Evolutionary conservation across 1,140 invertebrate genomes (phyloP).

Genomic region (Himalopsyche phryganea): DNA sequence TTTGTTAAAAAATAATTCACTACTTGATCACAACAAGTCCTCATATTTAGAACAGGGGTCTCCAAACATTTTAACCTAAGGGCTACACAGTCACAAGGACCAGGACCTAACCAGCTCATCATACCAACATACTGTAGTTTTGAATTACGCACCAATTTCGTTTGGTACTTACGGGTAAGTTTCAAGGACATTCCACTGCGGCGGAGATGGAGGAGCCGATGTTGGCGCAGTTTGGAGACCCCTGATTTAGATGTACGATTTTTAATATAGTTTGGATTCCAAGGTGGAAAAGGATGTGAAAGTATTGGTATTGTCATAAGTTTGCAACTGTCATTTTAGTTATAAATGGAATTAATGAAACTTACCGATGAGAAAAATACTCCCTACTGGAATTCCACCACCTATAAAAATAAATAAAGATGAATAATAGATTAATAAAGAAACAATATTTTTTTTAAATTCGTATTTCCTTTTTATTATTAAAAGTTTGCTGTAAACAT

Average conservation of each 20-base stretch:
- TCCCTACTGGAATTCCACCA: constrained; percentile 56
- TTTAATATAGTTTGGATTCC: not conserved
- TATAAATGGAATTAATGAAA: constrained; percentile 17
- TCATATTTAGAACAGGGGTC: too few relatives aligned
- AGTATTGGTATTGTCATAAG: not conserved
- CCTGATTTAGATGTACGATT: not conserved
- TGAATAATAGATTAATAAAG: not conserved
- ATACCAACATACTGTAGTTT: too few relatives aligned
- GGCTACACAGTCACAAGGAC: not conserved
- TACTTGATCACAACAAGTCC: constrained; percentile 1
- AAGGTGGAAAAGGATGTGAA: not conserved
- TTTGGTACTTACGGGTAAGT: too few relatives aligned
- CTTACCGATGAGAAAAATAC: constrained; percentile 55
- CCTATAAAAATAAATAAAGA: constrained; percentile 44
- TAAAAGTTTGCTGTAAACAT: not conserved
- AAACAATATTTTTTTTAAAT: not conserved
- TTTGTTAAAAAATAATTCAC: not conserved
- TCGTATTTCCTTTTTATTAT: not conserved
- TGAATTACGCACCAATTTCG: too few relatives aligned
- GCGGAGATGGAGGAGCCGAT: not conserved
- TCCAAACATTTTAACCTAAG: not conserved
- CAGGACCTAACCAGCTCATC: not conserved
- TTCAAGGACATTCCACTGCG: not conserved
- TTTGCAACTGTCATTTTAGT: not conserved
- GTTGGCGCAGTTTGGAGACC: not conserved